Base-by-base conservation (phyloP, 2,797 vertebrate genomes). In the Lophura swinhoii region DNA sequence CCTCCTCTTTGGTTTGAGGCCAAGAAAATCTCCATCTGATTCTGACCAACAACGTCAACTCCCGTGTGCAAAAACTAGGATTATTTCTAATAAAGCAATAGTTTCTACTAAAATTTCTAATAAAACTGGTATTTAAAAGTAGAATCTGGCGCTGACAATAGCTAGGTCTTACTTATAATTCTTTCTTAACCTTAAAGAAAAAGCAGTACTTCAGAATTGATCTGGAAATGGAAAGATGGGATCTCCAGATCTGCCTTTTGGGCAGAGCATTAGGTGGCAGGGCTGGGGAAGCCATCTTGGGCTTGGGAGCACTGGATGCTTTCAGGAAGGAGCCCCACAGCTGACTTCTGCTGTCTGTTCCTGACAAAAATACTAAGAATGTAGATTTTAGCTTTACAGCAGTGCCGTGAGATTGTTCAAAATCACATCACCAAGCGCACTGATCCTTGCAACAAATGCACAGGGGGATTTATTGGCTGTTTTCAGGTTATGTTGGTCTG, bases 401-500 rank as follows among this genome's bases (percentile, higher is more conserved):
- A n/a, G 23, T 14, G 78, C 49, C 59, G 8, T 46, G 37, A 62
- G 69, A 55, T 33, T 29, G 5, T 58, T n/a, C 49, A 21, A 80
- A 74, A 11, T 90, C 37, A 20, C 9, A 17, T 39, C 9, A 33
- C 41, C 9, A 12, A 84, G 11, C 8, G 26, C 2, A 14, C 2
- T 63, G 48, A 56, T 72, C 87, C n/a, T 24, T 73, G n/a, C n/a
- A 64, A 69, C 78, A 16, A 44, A 13, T 1, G 13, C 16, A 10
- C 2, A 20, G 4, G 9, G 2, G 31, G 46, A 35, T 73, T 76
- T 35, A 51, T 9, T 84, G 15, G 18, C 18, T 0, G 0, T 63
- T 39, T 69, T 70, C 35, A 68, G 33, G 11, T 82, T 55, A 22
- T 12, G 4, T 37, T 84, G 37, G 14, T 72, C 74, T 86, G 23